phyloP scores from a whole-genome alignment of 2,113 vertebrate genomes.

The Pontoporia blainvillei region DNA sequence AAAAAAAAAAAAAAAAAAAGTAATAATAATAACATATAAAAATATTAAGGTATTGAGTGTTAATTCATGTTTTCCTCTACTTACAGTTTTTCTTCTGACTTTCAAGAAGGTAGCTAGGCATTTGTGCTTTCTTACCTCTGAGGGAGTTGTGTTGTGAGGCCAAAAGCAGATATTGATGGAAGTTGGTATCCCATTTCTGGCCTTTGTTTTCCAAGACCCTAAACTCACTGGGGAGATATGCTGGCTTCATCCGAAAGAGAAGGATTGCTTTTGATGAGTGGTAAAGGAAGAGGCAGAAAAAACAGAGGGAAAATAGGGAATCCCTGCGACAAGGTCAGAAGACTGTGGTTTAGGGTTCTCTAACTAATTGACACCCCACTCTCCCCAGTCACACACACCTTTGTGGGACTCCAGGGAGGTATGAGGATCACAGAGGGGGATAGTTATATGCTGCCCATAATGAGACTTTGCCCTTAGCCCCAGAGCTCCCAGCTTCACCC shows the following conservation, averaged over 20 bases:
- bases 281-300: neutral
- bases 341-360: neutral
- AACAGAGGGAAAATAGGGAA: neutral
- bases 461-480: neutral
- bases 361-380: neutral
- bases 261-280: neutral
- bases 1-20: too few species aligned
- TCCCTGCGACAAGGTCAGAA: neutral
- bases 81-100: neutral
- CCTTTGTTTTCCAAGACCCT: neutral
- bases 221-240: neutral
- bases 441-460: too few species aligned
- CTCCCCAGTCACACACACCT: accelerated
- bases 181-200: neutral
- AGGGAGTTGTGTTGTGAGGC: neutral
- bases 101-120: neutral
- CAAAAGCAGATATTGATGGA: neutral
- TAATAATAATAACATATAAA: neutral
- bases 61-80: neutral
- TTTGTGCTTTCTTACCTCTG: neutral
- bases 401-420: neutral
- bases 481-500: neutral
- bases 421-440: neutral
- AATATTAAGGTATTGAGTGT: neutral
- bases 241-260: neutral